Evolutionary conservation across 1,140 invertebrate genomes (phyloP).

Genomic region (Odontomachus brunneus): DNA sequence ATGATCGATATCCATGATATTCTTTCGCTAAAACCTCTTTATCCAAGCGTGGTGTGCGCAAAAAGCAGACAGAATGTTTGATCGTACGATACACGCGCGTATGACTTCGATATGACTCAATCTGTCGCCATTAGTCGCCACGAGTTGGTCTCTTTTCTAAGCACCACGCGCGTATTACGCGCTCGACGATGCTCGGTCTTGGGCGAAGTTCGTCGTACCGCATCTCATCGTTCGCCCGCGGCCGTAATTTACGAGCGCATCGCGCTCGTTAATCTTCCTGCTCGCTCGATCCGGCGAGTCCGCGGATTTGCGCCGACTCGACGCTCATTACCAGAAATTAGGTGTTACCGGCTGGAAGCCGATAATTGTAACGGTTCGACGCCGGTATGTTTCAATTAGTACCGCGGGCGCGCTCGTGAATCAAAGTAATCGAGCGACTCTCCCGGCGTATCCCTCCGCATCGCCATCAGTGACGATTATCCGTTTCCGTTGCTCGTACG

Average conservation of each 20-base stretch:
- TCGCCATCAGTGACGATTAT: conserved; percentile 51
- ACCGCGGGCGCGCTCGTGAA: conserved; percentile 26
- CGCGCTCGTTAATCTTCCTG: conserved; percentile 49
- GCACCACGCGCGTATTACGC: background rate
- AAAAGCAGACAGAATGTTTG: background rate
- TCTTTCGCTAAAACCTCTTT: background rate
- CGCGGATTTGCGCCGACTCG: conserved; percentile 37
- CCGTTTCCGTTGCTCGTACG: conserved; percentile 35
- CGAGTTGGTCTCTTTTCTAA: background rate
- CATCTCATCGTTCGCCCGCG: conserved; percentile 34
- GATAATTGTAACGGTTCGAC: conserved; percentile 62
- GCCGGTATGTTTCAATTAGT: conserved; percentile 54
- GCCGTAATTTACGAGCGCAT: conserved; percentile 47
- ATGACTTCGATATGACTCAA: conserved; percentile 9
- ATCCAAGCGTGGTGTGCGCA: background rate
- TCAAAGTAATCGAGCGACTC: conserved; percentile 51
- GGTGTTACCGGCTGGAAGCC: conserved; percentile 43
- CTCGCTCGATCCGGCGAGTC: conserved; percentile 53
- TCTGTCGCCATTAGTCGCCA: background rate
- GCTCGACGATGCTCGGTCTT: conserved; percentile 16
- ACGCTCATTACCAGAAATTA: conserved; percentile 57
- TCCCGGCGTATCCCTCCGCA: conserved; percentile 29
- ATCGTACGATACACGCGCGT: background rate
- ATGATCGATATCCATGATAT: background rate
- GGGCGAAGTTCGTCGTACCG: conserved; percentile 36